Conservation (phyloP, 2,113 vertebrate species). For the Cariama cristata region DNA sequence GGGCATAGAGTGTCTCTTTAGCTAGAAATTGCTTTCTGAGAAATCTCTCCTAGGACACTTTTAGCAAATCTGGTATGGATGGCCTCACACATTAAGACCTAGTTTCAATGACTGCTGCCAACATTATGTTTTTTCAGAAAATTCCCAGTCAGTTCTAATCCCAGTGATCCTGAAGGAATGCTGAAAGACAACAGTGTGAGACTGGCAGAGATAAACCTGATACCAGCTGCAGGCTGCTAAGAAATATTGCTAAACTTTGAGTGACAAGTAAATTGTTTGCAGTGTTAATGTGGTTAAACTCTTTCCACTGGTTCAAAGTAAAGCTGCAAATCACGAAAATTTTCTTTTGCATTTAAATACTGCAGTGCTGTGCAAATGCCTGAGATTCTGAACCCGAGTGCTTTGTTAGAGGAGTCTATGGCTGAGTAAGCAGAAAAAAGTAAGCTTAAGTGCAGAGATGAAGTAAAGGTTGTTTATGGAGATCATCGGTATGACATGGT, state of each 20-base stretch:
- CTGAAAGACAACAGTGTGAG: constrained; percentile 7
- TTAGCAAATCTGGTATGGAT: not conserved
- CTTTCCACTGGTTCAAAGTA: not conserved
- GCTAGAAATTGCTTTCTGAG: not conserved
- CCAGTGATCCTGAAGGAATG: constrained; percentile 25
- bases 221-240: not conserved
- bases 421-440: constrained; percentile 15
- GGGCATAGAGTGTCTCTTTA: not conserved
- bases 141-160: constrained; percentile 33
- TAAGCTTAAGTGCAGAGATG: not conserved
- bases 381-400: not conserved
- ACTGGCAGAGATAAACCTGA: not conserved
- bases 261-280: not conserved
- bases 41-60: not conserved
- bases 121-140: constrained; percentile 34
- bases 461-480: not conserved
- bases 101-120: constrained; percentile 24
- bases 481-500: not conserved
- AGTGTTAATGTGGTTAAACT: not conserved
- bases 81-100: not conserved
- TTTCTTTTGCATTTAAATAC: not conserved
- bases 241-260: not conserved
- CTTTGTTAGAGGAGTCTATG: not conserved
- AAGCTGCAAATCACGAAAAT: not conserved
- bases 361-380: not conserved